Conservation (phyloP, 2,113 vertebrate species). For the Macaca mulatta region DNA sequence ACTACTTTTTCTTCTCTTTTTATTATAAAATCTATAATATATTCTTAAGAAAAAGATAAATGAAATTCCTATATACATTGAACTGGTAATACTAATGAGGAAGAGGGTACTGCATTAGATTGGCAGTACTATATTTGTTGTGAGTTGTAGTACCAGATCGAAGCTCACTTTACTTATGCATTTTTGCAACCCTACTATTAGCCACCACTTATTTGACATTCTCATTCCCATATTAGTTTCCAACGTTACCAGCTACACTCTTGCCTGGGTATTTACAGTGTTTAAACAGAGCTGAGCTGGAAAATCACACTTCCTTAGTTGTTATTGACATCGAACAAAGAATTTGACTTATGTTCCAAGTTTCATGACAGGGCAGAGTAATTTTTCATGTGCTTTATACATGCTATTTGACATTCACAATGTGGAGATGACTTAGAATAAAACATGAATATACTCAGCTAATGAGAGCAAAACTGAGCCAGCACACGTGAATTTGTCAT, state of each 20-base stretch:
- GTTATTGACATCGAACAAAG: neutral
- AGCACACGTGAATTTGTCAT: neutral
- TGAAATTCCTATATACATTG: neutral
- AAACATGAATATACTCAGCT: neutral
- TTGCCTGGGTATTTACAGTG: neutral
- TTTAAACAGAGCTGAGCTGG: neutral
- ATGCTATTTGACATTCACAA: neutral
- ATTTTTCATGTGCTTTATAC: neutral
- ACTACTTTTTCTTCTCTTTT: neutral
- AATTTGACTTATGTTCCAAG: neutral
- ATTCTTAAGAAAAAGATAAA: neutral
- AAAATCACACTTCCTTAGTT: neutral
- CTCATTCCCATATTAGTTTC: neutral
- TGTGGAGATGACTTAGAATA: neutral
- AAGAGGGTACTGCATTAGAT: neutral
- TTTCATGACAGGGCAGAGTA: neutral
- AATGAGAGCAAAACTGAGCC: neutral
- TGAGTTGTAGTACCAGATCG: neutral
- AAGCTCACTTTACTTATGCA: neutral
- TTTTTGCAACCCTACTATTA: neutral
- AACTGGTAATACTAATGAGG: neutral
- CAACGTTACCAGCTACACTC: neutral
- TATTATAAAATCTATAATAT: neutral
- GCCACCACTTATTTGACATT: neutral
- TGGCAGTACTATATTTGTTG: neutral